Evolutionary conservation across 1,140 invertebrate species (phyloP), one percentile per base, ranked within the genome.

Genomic region (Drosophila triauraria): DNA sequence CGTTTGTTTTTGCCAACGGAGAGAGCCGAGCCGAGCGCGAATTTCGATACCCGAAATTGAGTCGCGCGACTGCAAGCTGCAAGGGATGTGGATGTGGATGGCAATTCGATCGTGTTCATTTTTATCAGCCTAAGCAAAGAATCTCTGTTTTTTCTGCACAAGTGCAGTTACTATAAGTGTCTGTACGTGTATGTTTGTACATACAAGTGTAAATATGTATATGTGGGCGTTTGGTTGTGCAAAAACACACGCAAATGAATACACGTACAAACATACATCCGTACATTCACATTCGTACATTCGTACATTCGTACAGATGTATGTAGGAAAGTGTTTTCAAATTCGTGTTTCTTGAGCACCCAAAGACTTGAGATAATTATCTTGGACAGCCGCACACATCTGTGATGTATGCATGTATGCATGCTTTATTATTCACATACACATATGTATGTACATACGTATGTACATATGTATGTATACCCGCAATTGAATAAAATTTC

Each of bases 321-420:
- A 40, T 56, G 53, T 40, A 56, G n/a, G 53, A 56, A 56, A 56
- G 35, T 56, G 53, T 56, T 56, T 56, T 56, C 53, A 56, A 56
- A 56, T 56, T 56, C 53, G 53, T 56, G 53, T 56, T 56, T 56
- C 53, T 56, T 56, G 53, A 6, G 53, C 53, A 56, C 53, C 53
- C 53, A 56, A 56, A 56, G 53, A 38, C 51, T 54, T 20, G 51
- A 54, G 51, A 56, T 56, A 56, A 56, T 56, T 56, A 56, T 56
- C 53, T 56, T 56, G 53, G 53, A 56, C 32, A 56, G 53, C 20
- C 53, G 53, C 53, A 56, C 53, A 56, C 53, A 56, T 56, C 35
- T 56, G 53, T 56, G 53, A 56, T 40, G 35, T 56, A 60, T 32
- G 57, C 56, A 69, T 59, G 47, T 62, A 67, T 74, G 42, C 63